These are phyloP conservation scores for Cyprinodon tularosa DNA, from an alignment of 2,113 vertebrate species.

Conservation along the genomic window DNA sequence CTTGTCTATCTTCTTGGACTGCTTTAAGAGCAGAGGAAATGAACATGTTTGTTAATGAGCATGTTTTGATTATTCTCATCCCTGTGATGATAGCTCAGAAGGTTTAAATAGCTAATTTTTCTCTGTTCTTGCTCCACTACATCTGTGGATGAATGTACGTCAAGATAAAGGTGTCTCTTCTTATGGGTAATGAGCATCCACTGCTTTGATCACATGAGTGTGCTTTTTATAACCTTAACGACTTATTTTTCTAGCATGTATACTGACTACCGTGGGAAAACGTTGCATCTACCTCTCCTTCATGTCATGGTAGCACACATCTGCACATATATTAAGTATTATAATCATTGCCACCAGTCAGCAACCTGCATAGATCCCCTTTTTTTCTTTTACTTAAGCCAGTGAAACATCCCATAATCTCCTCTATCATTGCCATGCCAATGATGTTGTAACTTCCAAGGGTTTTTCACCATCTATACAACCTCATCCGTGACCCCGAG, in stretches of 20 bases:
- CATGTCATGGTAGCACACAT: conserved; percentile 19
- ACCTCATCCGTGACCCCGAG: conserved; percentile 68
- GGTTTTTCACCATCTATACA: conserved; percentile 53
- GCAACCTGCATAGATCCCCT: conserved; percentile 15
- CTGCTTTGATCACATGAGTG: conserved; percentile 4
- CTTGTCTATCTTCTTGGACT: neutral
- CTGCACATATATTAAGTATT: conserved; percentile 37
- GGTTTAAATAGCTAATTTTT: neutral
- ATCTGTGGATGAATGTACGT: neutral
- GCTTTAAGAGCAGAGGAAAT: conserved; percentile 4
- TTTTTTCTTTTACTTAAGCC: conserved; percentile 59
- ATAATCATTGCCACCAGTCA: conserved; percentile 41
- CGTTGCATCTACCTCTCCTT: conserved; percentile 17
- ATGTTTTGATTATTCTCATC: neutral
- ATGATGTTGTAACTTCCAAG: conserved; percentile 66
- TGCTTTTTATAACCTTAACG: conserved; percentile 1
- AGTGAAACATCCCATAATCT: conserved; percentile 71
- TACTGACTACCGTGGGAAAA: conserved; percentile 60
- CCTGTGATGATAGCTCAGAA: neutral
- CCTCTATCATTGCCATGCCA: conserved; percentile 70
- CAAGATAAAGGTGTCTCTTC: neutral
- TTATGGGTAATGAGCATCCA: neutral
- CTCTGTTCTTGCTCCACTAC: neutral
- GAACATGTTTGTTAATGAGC: neutral
- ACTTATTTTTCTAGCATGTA: conserved; percentile 1